Evolutionary conservation across 2,113 vertebrate genomes (phyloP), one percentile per base, ranked within the genome.

Genomic region (Microcebus jonahi): DNA sequence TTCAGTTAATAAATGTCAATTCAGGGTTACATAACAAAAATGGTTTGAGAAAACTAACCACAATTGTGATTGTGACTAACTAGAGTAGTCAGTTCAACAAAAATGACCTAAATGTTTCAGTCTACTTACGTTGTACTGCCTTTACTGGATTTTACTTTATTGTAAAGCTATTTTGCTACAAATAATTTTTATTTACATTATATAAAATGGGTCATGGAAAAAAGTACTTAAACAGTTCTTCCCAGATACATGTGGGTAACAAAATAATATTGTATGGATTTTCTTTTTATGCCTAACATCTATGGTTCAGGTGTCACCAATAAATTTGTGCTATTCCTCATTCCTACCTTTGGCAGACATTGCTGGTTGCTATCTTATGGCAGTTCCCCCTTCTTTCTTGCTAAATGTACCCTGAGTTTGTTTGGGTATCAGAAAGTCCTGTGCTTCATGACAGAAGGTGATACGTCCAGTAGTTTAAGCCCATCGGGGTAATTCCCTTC

Each of bases 111-210:
- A 90, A 50, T 39, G 39, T 59, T 53, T 86, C 36, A 14, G 1
- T 76, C 27, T 73, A 23, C 67, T 45, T 55, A 73, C 15, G 73
- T 53, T 3, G 5, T 27, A 45, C 57, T 25, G 13, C 23, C 9
- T 75, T 27, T 94, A 23, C 48, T 48, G 34, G 57, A 61, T 91
- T 88, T 94, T 45, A 65, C 73, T 84, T 94, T 84, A 79, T 29
- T 77, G 4, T 79, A 57, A 90, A 82, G 79, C 15, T 87, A 70
- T 63, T 48, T 48, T 45, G 17, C 15, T 77, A 71, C 3, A 25
- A 84, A 77, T 55, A 63, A 63, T 65, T 95, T 92, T 82, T 88
- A 75, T 85, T 93, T 81, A 77, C 3, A 27, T 84, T 61, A 42
- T 67, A n/a, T 70, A 86, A 87, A 90, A 84, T 48, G 13, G 70